Evolutionary conservation across 1,140 invertebrate species (phyloP).

Genomic region (Procambarus virginalis): DNA sequence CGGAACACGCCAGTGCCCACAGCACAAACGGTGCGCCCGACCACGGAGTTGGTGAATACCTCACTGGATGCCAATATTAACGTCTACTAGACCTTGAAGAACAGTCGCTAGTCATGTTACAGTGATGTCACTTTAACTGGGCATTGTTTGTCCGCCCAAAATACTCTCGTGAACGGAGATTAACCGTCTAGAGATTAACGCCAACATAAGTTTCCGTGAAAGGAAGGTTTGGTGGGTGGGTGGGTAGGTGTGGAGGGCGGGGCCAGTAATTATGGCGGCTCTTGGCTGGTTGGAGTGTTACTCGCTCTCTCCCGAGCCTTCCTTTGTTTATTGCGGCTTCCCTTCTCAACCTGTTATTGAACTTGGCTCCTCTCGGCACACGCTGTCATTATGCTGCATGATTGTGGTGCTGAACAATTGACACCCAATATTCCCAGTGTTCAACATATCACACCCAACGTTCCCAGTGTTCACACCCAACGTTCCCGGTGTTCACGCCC

Average conservation of each 20-base stretch:
- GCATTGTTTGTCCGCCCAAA: background rate
- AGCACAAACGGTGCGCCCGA: constrained; percentile 44
- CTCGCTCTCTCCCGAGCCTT: constrained; percentile 44
- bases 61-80: constrained; percentile 32
- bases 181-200: background rate
- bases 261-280: constrained; percentile 47
- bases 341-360: constrained; percentile 29
- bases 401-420: constrained; percentile 15
- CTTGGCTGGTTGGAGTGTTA: constrained; percentile 35
- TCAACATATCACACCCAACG: no score
- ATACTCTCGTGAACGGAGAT: background rate
- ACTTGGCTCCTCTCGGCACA: constrained; percentile 19
- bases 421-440: constrained; percentile 15
- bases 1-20: constrained; percentile 14
- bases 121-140: no score
- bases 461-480: no score
- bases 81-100: background rate
- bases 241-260: background rate
- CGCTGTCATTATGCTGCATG: constrained; percentile 17
- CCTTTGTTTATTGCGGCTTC: constrained; percentile 25
- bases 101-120: no score
- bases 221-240: background rate
- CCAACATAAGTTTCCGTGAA: constrained; percentile 35
- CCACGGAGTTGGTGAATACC: constrained; percentile 32
- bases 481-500: no score